Base-by-base conservation (phyloP, 2,113 vertebrate species). In the Atractosteus spatula region DNA sequence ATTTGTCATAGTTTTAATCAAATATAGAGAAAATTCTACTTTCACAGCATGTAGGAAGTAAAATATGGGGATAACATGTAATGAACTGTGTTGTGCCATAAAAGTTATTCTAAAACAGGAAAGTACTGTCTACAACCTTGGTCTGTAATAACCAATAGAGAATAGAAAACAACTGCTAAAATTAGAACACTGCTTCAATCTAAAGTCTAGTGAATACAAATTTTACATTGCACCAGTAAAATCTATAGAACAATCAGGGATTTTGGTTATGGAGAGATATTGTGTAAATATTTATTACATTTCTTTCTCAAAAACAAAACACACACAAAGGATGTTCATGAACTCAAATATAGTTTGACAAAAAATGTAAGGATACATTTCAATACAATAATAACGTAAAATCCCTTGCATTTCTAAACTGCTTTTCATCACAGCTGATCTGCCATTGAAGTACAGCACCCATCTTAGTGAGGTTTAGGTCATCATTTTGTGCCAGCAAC, bases 301-400 rank as follows among this genome's bases (percentile, higher is more conserved):
- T 10, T 44, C 42, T 45, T 8, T 45, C 64, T 14, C 64, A 10
- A n/a, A 13, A 7, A 41, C 64, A n/a, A 66, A n/a, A 51, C 3
- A 29, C 29, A 29, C 41, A 16, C 42, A 66, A 13, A 47, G 45
- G 7, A 62, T 71, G 12, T 70, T 45, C n/a, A 62, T 4, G 61
- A 71, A 55, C 13, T 41, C 56, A 61, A 65, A 42, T 70, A 44
- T 43, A 62, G 44, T 14, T 17, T 70, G 56, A 14, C 57, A 45
- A 61, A 61, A 61, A 70, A 61, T 62, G 44, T 62, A n/a, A 43
- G 41, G 16, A 16, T 47, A 29, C 29, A 29, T 29, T 29, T 29
- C 29, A 29, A 29, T 29, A 29, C 29, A 29, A 29, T 29, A 29
- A 29, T 29, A 29, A 29, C 29, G 2, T 29, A 29, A 29, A 29